Percentiles rank a stretch among this genome's conserved stretches.
These are phyloP conservation scores for Drosophila truncata DNA, from an alignment of 1,140 invertebrate species.

Conservation along the genomic window DNA sequence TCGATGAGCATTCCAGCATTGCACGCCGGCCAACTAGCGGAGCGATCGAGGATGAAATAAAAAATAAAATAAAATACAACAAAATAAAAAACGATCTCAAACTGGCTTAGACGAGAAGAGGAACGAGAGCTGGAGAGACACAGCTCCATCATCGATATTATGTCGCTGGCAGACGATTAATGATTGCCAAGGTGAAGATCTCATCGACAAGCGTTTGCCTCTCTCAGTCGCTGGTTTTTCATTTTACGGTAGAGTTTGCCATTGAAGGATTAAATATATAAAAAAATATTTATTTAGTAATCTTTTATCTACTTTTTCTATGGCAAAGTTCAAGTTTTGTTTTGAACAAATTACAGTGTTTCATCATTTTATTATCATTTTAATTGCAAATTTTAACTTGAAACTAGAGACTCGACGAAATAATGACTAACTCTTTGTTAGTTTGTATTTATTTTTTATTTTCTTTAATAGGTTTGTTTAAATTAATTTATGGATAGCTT, in stretches of 20 bases:
- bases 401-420: no score
- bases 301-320: no score
- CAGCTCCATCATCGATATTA: slow-evolving; percentile 85
- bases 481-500: no score
- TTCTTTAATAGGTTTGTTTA: no score
- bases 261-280: background rate
- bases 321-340: no score
- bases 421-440: no score
- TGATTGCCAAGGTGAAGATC: slow-evolving; percentile 85
- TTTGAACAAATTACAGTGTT: no score
- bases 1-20: slow-evolving; percentile 84
- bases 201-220: slow-evolving; percentile 71
- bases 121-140: slow-evolving; percentile 43
- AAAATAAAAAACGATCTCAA: slow-evolving; percentile 43
- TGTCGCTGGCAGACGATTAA: slow-evolving; percentile 84
- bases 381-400: no score
- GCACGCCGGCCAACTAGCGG: slow-evolving; percentile 75
- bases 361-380: no score
- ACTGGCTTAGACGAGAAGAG: slow-evolving; percentile 66
- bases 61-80: slow-evolving; percentile 23
- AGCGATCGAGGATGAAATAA: slow-evolving; percentile 33
- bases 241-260: background rate
- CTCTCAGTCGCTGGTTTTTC: slow-evolving; percentile 17
- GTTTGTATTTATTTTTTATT: no score
- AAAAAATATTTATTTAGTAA: background rate